Base-by-base conservation (phyloP, 2,888 invertebrate species). In the Melipona beecheii region DNA sequence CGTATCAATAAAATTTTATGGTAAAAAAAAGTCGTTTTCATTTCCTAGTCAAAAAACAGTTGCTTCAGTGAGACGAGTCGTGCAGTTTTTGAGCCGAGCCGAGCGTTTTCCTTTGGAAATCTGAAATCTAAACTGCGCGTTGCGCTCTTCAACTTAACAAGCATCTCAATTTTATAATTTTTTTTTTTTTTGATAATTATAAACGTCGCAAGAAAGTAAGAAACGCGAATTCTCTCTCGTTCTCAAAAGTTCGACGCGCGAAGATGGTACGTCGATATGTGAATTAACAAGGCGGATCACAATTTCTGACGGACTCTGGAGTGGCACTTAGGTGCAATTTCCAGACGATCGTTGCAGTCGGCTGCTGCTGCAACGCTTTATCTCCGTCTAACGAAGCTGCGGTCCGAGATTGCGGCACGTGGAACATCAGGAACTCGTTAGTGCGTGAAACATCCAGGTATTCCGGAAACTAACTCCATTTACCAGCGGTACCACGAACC, bases 391-490 rank as follows among this genome's bases (percentile, higher is more conserved):
- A 87, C 86, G 86, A 87, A 85, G 87, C 87, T 86, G 87, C 74
- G 85, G 85, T 87, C 85, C 87, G 87, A 87, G 87, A 87, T 87
- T 87, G 82, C 83, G 87, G 87, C 87, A 83, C 86, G 86, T 84
- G 83, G 87, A 90, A 89, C 88, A 86, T 89, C 87, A 89, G 88
- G 88, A 89, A 91, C 87, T 89, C 91, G 89, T 91, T 90, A 89
- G 90, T 91, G 90, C 90, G 89, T 89, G 89, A 90, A 91, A 86
- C 88, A 87, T 87, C 89, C 86, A 86, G 86, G 86, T 87, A 91
- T 91, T 90, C 87, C 88, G 90, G 91, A 91, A 91, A 91, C 91
- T 90, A 91, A 91, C 91, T 91, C 89, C 89, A 91, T 91, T 91
- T 90, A 89, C 89, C 81, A 86, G 62, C 71, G 78, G 82, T 86